Percentiles rank a stretch among this genome's conserved stretches.
These are phyloP conservation scores for Pterostichus madidus DNA, from an alignment of 2,888 invertebrate genomes.

Conservation along the genomic window DNA sequence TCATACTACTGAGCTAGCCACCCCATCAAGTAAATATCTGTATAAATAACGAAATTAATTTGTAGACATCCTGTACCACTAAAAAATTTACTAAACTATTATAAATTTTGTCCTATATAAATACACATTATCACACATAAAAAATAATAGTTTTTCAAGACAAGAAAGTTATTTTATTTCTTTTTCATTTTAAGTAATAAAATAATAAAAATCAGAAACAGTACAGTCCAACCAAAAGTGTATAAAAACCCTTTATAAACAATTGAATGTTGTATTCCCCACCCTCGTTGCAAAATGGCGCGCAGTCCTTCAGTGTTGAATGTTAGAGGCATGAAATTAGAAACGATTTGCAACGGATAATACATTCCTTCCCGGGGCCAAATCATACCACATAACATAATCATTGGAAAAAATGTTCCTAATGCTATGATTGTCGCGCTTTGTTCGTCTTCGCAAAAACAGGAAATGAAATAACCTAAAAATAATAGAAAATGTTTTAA, in stretches of 20 bases:
- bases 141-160: neutral
- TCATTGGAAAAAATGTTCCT: constrained; percentile 39
- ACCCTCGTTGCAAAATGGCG: constrained; percentile 32
- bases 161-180: neutral
- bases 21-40: too few species aligned
- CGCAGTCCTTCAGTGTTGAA: constrained; percentile 32
- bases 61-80: too few species aligned
- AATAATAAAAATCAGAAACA: constrained; percentile 19
- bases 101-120: too few species aligned
- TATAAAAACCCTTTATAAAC: constrained; percentile 52
- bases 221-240: constrained; percentile 8
- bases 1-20: too few species aligned
- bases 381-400: constrained; percentile 3
- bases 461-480: constrained; percentile 33
- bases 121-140: too few species aligned
- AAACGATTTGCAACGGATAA: neutral
- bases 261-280: constrained; percentile 17
- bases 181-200: constrained; percentile 1
- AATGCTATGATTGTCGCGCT: constrained; percentile 14
- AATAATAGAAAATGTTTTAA: neutral
- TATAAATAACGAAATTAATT: too few species aligned
- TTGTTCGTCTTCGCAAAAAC: constrained; percentile 35
- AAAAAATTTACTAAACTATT: too few species aligned
- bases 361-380: constrained; percentile 28
- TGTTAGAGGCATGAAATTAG: constrained; percentile 11